A percentile compares a stretch with the other conserved stretches of the same genome.
These are phyloP conservation scores for Cryptocheilus praepositus DNA, from an alignment of 2,888 invertebrate genomes.

Conservation along the genomic window DNA sequence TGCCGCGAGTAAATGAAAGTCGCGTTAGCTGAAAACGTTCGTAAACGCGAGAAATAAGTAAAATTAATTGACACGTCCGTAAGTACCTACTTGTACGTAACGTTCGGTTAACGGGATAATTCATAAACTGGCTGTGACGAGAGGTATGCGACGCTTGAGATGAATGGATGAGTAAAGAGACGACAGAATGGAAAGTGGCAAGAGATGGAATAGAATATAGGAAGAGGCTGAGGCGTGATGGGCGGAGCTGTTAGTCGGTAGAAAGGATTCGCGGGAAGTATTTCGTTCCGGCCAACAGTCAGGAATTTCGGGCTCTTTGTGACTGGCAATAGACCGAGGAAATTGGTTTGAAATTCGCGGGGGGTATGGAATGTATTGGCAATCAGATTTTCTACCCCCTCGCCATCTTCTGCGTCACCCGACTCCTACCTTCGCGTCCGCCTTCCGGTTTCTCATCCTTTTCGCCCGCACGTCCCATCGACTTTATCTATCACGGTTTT, in stretches of 20 bases:
- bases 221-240: too few relatives aligned
- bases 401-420: conserved; percentile 21
- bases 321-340: conserved; percentile 70
- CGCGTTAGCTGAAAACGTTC: too few relatives aligned
- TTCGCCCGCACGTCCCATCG: conserved; percentile 9
- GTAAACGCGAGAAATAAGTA: too few relatives aligned
- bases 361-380: conserved; percentile 68
- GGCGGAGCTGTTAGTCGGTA: too few relatives aligned
- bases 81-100: too few relatives aligned
- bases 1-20: too few relatives aligned
- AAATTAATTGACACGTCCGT: too few relatives aligned
- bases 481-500: conserved; percentile 27
- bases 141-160: too few relatives aligned
- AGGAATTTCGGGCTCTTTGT: conserved; percentile 65
- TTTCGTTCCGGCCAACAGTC: conserved; percentile 60
- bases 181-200: too few relatives aligned
- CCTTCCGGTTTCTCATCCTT: background rate
- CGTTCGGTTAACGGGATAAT: too few relatives aligned
- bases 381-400: conserved; percentile 66
- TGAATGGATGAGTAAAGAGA: too few relatives aligned
- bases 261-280: conserved; percentile 59
- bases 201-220: conserved; percentile 29
- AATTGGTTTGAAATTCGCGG: conserved; percentile 69
- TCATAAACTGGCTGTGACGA: too few relatives aligned
- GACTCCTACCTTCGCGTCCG: background rate